A percentile compares a stretch with the other conserved stretches of the same genome.
These are phyloP conservation scores for Lophius americanus DNA, from an alignment of 2,797 vertebrate species.

Conservation along the genomic window DNA sequence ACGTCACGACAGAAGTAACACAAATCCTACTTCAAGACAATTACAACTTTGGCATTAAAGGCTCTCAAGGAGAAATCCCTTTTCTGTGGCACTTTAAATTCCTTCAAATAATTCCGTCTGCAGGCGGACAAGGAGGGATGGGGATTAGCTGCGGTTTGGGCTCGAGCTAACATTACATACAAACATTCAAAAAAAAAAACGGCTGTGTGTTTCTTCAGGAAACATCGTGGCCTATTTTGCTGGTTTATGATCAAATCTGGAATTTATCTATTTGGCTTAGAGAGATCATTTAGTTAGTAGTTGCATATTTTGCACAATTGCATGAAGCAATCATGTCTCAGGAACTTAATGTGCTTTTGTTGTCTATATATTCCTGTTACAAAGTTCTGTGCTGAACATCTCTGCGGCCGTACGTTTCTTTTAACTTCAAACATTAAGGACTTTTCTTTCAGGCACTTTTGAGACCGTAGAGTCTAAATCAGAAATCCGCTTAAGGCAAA, in stretches of 20 bases:
- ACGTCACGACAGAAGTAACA: conserved; percentile 14
- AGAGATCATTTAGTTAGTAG: not conserved
- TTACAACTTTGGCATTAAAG: conserved; percentile 35
- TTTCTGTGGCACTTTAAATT: conserved; percentile 22
- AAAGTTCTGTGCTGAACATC: conserved; percentile 5
- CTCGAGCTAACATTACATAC: not conserved
- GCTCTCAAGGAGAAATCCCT: conserved; percentile 27
- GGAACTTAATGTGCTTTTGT: not conserved
- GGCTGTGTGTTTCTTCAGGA: not conserved
- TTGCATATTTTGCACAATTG: conserved; percentile 12
- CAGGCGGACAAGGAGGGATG: conserved; percentile 5
- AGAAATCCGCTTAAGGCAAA: conserved; percentile 3
- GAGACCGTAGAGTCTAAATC: conserved; percentile 18
- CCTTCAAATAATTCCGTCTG: not conserved
- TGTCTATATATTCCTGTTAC: not conserved
- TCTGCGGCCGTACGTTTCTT: conserved; percentile 14
- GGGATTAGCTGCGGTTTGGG: not conserved
- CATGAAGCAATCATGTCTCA: conserved; percentile 5
- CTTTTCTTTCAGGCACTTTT: conserved; percentile 56
- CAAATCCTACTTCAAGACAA: conserved; percentile 29
- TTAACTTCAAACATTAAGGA: conserved; percentile 1
- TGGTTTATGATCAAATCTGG: not conserved
- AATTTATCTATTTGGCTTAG: not conserved
- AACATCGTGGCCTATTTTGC: not conserved
- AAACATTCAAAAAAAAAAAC: conserved; percentile 9